Evolutionary conservation across 2,113 vertebrate genomes (phyloP).

Genomic region (Vidua chalybeata): DNA sequence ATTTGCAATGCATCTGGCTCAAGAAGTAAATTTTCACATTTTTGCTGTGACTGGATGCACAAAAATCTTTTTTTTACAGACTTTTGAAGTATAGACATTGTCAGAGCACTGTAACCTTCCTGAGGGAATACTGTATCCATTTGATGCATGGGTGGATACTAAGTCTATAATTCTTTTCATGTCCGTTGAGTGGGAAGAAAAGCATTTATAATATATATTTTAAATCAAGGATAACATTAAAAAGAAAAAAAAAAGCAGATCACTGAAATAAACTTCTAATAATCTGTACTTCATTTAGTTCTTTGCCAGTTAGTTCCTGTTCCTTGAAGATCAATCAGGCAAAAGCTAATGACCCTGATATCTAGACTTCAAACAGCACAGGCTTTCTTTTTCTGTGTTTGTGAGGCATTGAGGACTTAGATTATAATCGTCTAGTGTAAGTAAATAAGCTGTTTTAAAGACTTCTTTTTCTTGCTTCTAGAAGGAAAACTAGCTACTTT

Average conservation of each 20-base stretch:
- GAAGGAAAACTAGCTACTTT: neutral
- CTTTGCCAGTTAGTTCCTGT: neutral
- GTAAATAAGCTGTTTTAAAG: neutral
- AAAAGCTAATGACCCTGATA: neutral
- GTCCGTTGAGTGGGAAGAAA: neutral
- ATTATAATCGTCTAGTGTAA: neutral
- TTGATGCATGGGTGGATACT: fast-evolving
- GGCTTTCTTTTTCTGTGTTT: neutral
- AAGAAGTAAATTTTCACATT: neutral
- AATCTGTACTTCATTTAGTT: neutral
- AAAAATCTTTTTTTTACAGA: neutral
- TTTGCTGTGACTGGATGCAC: neutral
- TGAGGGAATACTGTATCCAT: neutral
- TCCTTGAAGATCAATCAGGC: neutral
- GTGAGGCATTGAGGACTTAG: neutral
- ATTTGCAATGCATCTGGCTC: neutral
- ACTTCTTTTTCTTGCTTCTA: neutral
- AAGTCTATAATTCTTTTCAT: neutral
- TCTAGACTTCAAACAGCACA: neutral
- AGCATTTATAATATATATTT: neutral
- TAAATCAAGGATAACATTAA: neutral
- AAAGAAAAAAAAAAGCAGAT: neutral
- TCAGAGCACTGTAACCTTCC: neutral
- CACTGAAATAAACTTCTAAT: neutral
- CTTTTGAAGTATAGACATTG: neutral